These are phyloP conservation scores for Peromyscus californicus DNA, from an alignment of 2,113 vertebrate genomes.

Conservation along the genomic window DNA sequence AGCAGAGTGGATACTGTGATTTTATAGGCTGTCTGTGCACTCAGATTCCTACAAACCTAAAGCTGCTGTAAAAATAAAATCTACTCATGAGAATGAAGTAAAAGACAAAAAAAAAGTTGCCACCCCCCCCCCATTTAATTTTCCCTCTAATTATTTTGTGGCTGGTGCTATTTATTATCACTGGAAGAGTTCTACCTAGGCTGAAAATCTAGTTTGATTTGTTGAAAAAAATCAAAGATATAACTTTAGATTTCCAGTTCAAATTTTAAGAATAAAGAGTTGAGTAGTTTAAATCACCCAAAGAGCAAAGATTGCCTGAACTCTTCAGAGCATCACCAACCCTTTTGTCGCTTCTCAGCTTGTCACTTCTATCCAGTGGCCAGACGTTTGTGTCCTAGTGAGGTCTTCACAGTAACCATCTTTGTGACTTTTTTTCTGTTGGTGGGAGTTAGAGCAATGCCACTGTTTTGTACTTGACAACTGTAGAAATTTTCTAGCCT, in stretches of 20 bases:
- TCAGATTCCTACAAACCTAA: slow-evolving; percentile 25
- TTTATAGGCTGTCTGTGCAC: neutral
- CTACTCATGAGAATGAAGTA: slow-evolving; percentile 25
- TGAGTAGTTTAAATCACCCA: slow-evolving; percentile 34
- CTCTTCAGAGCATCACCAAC: neutral
- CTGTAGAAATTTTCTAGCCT: neutral
- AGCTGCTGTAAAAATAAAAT: slow-evolving; percentile 27
- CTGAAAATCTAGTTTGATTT: slow-evolving; percentile 65
- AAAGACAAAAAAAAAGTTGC: neutral
- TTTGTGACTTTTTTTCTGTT: slow-evolving; percentile 26
- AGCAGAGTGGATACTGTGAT: neutral
- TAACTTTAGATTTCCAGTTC: slow-evolving; percentile 48
- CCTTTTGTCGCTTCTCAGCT: neutral
- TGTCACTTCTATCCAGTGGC: neutral
- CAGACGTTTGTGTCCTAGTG: neutral
- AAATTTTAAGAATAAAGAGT: neutral
- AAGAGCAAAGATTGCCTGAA: slow-evolving; percentile 29
- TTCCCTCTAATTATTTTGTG: slow-evolving; percentile 44
- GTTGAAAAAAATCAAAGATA: slow-evolving; percentile 4
- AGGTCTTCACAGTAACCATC: neutral
- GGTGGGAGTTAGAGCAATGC: neutral
- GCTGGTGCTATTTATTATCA: slow-evolving; percentile 27
- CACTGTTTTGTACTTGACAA: slow-evolving; percentile 41
- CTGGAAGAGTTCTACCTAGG: neutral
- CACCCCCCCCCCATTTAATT: neutral